phyloP scores from a whole-genome alignment of 1,140 invertebrate species.

The Anthonomus grandis region DNA sequence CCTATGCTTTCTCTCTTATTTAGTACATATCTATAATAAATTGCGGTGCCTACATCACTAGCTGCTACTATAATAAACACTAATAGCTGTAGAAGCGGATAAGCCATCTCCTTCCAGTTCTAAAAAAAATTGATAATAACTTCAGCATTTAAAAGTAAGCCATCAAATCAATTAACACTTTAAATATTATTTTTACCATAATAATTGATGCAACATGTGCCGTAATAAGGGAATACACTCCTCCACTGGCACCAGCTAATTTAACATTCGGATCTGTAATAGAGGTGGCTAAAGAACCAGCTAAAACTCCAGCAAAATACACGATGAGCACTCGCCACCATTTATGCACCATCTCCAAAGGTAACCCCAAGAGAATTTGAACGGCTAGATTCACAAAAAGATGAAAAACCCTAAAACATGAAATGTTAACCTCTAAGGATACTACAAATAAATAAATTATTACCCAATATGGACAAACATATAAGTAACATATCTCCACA shows the following conservation, averaged over 20 bases:
- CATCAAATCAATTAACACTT: conserved; percentile 1
- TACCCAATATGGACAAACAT: conserved; percentile 96
- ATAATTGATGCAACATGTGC: conserved; percentile 94
- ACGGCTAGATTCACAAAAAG: conserved; percentile 89
- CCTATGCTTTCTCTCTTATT: conserved; percentile 69
- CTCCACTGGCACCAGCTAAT: conserved; percentile 92
- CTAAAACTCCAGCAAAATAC: conserved; percentile 77
- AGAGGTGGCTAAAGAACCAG: conserved; percentile 86
- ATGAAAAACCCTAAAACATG: conserved; percentile 66
- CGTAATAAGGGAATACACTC: conserved; percentile 92
- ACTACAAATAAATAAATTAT: conserved; percentile 24
- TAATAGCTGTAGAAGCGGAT: conserved; percentile 73
- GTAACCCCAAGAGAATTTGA: conserved; percentile 88
- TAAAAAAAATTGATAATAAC: conserved; percentile 46
- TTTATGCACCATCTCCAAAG: conserved; percentile 92
- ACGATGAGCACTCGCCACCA: conserved; percentile 86
- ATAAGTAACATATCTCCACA: conserved; percentile 91
- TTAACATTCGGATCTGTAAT: conserved; percentile 82
- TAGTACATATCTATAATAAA: conserved; percentile 73
- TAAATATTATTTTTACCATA: conserved; percentile 70
- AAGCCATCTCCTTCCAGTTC: conserved; percentile 94
- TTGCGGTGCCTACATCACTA: conserved; percentile 69
- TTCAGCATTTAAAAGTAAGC: background rate
- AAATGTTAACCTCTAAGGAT: conserved; percentile 2
- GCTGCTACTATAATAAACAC: conserved; percentile 71